Conservation (phyloP, 2,888 invertebrate species). For the Aphodius granarius region DNA sequence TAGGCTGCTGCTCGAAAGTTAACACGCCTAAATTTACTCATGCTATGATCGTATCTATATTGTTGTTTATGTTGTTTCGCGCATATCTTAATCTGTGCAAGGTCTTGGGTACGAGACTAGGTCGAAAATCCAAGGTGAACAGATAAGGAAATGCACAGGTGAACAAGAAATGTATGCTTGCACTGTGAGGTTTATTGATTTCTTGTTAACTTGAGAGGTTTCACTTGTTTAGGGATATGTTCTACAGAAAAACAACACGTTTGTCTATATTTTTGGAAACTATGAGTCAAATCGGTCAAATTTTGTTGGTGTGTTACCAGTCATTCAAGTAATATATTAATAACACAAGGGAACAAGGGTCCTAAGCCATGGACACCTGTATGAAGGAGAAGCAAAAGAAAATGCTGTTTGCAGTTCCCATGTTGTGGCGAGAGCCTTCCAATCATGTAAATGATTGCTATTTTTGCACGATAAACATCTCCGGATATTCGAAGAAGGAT, state of each 20-base stretch:
- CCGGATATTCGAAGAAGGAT: too few relatives aligned
- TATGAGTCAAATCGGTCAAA: too few relatives aligned
- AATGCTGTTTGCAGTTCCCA: too few relatives aligned
- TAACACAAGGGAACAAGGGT: too few relatives aligned
- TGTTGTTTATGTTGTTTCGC: neutral
- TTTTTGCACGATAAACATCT: too few relatives aligned
- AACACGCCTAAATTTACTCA: neutral
- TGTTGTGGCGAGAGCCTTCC: too few relatives aligned
- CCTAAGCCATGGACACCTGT: too few relatives aligned
- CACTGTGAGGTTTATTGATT: slow-evolving; percentile 14
- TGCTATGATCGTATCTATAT: neutral
- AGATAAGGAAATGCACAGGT: neutral
- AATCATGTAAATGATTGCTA: too few relatives aligned
- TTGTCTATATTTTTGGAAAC: neutral
- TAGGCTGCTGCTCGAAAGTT: too few relatives aligned
- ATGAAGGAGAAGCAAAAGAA: too few relatives aligned
- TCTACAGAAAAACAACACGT: neutral
- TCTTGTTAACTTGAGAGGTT: slow-evolving; percentile 22
- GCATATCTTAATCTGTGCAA: neutral
- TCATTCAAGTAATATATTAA: too few relatives aligned
- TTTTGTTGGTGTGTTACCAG: too few relatives aligned
- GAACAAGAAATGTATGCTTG: neutral
- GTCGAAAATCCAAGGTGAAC: neutral
- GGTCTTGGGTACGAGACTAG: neutral
- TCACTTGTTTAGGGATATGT: neutral